These are phyloP conservation scores for Holacanthella duospinosa DNA, from an alignment of 2,888 invertebrate species.

Conservation along the genomic window DNA sequence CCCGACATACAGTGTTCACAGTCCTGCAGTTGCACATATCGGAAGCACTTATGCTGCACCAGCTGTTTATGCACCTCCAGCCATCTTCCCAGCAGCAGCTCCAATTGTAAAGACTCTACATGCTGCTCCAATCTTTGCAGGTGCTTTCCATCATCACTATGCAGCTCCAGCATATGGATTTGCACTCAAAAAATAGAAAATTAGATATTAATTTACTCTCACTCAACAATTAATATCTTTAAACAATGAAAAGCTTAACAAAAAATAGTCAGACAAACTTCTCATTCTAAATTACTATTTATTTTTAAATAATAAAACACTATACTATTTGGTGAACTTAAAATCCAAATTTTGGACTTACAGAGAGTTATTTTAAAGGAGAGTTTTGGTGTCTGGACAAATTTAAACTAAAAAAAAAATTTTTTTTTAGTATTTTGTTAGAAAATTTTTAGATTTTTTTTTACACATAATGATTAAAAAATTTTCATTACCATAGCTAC, in stretches of 20 bases:
- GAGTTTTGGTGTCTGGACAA: too few species aligned
- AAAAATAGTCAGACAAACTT: background rate
- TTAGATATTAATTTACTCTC: background rate
- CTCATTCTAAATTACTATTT: background rate
- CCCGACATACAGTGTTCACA: background rate
- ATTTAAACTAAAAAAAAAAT: too few species aligned
- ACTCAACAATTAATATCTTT: background rate
- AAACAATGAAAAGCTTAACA: background rate
- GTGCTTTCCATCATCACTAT: background rate
- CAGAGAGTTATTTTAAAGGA: too few species aligned
- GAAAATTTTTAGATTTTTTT: too few species aligned
- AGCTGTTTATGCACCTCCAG: background rate
- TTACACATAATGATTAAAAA: too few species aligned
- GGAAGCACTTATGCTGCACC: background rate
- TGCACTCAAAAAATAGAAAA: background rate
- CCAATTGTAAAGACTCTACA: background rate
- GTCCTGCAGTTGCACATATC: background rate
- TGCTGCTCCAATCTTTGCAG: background rate
- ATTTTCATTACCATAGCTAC: too few species aligned
- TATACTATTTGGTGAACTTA: background rate
- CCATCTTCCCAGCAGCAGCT: background rate
- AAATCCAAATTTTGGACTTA: background rate
- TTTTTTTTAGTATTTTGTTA: too few species aligned
- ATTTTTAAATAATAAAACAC: slow-evolving; percentile 1
- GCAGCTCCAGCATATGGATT: background rate